Base-by-base conservation (phyloP, 53 echinoderm and acorn worm genomes). In the Hippasteria phrygiana region DNA sequence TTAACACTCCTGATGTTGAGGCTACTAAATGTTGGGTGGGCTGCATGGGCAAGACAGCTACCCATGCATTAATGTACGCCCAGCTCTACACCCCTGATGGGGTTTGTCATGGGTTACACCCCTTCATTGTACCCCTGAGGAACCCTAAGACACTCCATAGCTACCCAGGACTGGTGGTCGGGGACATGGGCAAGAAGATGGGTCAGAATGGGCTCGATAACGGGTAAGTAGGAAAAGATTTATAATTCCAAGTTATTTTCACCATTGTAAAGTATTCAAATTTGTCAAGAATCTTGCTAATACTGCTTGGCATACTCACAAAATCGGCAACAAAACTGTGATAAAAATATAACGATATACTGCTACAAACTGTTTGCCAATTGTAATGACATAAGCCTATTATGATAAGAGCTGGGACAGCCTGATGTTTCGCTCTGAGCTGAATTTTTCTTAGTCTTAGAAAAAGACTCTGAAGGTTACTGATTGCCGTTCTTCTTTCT, bases 161-260 rank as follows among this genome's bases (percentile, higher is more conserved):
- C 10, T 51, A 92, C n/a, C 94, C 96, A 0, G 99, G 99, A 18
- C 75, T 99, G 35, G 63, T 99, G 27, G 93, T 99, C 1, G 99
- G 99, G 0, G 99, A 99, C 71, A 94, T 99, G 73, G 99, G 99
- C 34, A 90, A 73, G 88, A 99, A 99, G 76, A 90, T 99, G 29
- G 99, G 99, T 16, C 94, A 91, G 76, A 96, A 99, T 86, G 99
- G 99, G 0, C 88, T 99, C 12, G 99, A 99, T 77, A 99, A 99
- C 88, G 99, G 99, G 97, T 97, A 62, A 80, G 95, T 18, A 36
- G 20, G 45, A 7, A 71, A 6, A 59, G 42, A 4, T 45, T 75
- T 36, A 1, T 43, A 4, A 2, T 47, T 47, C 9, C n/a, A n/a
- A n/a, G n/a, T n/a, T n/a, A n/a, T n/a, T n/a, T n/a, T n/a, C n/a